Evolutionary conservation across 2,888 invertebrate species (phyloP).

Genomic region (Tiliacea citrago): DNA sequence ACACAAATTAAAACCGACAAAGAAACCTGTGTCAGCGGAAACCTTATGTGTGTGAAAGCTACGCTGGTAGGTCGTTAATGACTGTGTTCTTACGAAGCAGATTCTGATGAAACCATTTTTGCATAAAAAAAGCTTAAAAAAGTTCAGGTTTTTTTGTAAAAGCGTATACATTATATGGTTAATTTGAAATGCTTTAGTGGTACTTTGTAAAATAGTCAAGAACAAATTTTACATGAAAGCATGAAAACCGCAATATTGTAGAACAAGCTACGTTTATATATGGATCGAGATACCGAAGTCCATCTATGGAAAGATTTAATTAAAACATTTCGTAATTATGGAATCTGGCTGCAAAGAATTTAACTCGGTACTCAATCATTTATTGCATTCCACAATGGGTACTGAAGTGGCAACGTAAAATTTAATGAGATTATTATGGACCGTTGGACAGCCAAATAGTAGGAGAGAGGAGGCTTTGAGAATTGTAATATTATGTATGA

Average conservation of each 20-base stretch:
- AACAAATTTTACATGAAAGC: neutral
- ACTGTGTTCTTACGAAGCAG: conserved; percentile 37
- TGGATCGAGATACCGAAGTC: neutral
- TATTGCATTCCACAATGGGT: neutral
- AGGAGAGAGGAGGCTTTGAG: neutral
- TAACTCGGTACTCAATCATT: neutral
- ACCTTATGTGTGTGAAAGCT: conserved; percentile 8
- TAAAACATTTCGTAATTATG: neutral
- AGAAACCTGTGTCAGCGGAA: conserved; percentile 10
- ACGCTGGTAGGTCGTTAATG: conserved; percentile 47
- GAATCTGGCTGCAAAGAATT: neutral
- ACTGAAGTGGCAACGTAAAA: neutral
- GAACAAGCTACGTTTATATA: neutral
- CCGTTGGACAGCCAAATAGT: neutral
- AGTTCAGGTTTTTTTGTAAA: neutral
- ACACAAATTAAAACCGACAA: conserved; percentile 14
- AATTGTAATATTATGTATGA: neutral
- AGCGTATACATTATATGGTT: neutral
- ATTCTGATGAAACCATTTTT: conserved; percentile 22
- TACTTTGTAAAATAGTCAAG: neutral
- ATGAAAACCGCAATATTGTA: too few relatives aligned
- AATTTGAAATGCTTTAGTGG: neutral
- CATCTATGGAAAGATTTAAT: neutral
- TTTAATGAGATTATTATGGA: neutral
- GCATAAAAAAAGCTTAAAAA: conserved; percentile 12